Evolutionary conservation across 2,888 invertebrate species (phyloP), one percentile per base, ranked within the genome.

Genomic region (Machimus atricapillus): DNA sequence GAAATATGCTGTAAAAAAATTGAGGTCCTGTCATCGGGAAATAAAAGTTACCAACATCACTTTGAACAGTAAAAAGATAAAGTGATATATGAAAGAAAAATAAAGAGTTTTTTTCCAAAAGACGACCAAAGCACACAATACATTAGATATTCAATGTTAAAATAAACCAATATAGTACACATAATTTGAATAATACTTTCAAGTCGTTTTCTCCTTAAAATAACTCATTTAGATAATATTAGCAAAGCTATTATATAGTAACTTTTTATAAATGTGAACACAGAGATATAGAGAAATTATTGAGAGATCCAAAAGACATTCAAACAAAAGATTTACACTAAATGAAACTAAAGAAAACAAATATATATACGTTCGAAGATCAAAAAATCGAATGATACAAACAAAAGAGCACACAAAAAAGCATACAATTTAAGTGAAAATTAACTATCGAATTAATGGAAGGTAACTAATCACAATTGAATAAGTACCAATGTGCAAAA

Each of bases 261-360:
- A 37, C 37, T 56, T 43, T 79, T 79, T 46, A 74, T 74, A 74
- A 85, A 66, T 37, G 23, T 73, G 16, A 73, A 73, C 85, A 86
- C 27, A 58, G 86, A 86, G 52, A 86, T 58, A 82, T 58, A 82
- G 52, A 58, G 82, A 76, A 40, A 37, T 73, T 86, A 58, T 76
- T 87, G 89, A 91, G 92, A 92, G 91, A 92, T 92, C 92, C 92
- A 92, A 92, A 91, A 91, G 92, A 92, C 92, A 92, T 92, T 91
- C 92, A 91, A 90, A 88, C 78, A 83, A 88, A 87, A 85, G 23
- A 43, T 46, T 46, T 73, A 85, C 23, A 74, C 9, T 66, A 23
- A 66, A 66, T 23, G 19, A 66, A 56, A 66, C 66, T 66, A 66
- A 66, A 66, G 27, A 19, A 58, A 14, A 83, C 23, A 66, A 46